Percentiles rank a stretch among this genome's conserved stretches.
Evolutionary conservation across 2,888 invertebrate genomes (phyloP).

Genomic region (Caenorhabditis virilis): DNA sequence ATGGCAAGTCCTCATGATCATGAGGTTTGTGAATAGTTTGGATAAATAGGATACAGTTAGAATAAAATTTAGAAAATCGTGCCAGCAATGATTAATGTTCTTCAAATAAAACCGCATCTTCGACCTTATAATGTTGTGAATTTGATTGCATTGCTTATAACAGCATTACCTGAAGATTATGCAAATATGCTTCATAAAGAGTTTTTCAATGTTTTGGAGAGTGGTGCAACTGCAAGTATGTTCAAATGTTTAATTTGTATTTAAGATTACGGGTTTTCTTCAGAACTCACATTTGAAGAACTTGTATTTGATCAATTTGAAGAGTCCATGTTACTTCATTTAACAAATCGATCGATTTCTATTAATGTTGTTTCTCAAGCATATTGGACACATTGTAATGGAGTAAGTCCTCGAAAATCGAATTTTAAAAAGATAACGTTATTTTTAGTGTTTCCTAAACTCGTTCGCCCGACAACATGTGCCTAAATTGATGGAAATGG

Average conservation of each 20-base stretch:
- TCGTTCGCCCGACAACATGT: constrained; percentile 14
- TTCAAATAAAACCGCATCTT: constrained; percentile 29
- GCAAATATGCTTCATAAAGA: constrained; percentile 15
- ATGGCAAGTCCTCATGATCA: constrained; percentile 75
- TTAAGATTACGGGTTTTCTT: constrained; percentile 8
- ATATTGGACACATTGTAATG: constrained; percentile 43
- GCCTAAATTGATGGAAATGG: constrained; percentile 13
- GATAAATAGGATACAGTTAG: neutral
- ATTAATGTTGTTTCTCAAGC: constrained; percentile 38
- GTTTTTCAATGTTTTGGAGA: constrained; percentile 20
- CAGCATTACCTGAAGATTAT: constrained; percentile 54
- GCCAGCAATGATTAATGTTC: constrained; percentile 35
- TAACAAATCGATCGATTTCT: constrained; percentile 30
- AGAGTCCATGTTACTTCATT: constrained; percentile 25
- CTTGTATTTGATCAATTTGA: constrained; percentile 48
- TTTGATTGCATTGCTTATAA: constrained; percentile 59
- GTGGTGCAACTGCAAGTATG: constrained; percentile 1
- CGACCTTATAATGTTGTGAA: constrained; percentile 62
- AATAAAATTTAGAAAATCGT: constrained; percentile 15
- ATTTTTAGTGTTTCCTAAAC: constrained; percentile 15
- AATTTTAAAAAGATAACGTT: too few relatives aligned
- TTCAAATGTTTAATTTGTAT: neutral
- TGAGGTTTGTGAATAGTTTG: constrained; percentile 7
- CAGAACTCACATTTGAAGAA: constrained; percentile 39
- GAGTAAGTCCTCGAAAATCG: too few relatives aligned